Conservation (phyloP, 2,113 vertebrate species). For the Camelus dromedarius region DNA sequence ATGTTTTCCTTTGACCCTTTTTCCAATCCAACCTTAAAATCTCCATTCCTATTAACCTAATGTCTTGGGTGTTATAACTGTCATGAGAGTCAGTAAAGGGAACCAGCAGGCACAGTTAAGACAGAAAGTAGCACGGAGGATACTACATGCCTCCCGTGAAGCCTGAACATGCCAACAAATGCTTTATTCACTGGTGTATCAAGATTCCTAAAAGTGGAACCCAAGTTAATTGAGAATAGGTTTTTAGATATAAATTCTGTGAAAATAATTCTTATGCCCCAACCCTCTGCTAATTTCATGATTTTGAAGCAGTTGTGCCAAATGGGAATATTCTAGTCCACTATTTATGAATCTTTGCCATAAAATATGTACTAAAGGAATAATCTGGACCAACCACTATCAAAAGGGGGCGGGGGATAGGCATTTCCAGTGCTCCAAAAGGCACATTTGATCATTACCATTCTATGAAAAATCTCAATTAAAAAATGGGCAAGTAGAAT, state of each 20-base stretch:
- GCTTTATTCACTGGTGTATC: neutral
- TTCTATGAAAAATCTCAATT: neutral
- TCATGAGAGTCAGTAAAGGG: neutral
- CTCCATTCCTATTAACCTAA: neutral
- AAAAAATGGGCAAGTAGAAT: neutral
- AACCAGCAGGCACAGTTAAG: neutral
- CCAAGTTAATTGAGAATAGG: neutral
- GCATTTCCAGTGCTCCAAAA: neutral
- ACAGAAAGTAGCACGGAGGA: neutral
- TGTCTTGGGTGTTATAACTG: neutral
- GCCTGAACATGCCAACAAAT: neutral
- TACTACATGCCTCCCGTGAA: neutral
- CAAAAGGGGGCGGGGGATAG: neutral
- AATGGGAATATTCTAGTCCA: conserved; percentile 67
- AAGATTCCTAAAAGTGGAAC: neutral
- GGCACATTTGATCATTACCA: neutral
- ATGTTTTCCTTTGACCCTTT: neutral
- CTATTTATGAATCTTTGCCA: conserved; percentile 68
- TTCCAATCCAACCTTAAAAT: neutral
- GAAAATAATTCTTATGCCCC: conserved; percentile 47
- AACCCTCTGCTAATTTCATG: neutral
- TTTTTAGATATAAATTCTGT: conserved; percentile 23
- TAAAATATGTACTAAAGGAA: conserved; percentile 61
- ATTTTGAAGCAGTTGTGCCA: conserved; percentile 72
- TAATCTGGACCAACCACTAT: neutral